Evolutionary conservation across 2,888 invertebrate genomes (phyloP).

Genomic region (Notodonta ziczac): DNA sequence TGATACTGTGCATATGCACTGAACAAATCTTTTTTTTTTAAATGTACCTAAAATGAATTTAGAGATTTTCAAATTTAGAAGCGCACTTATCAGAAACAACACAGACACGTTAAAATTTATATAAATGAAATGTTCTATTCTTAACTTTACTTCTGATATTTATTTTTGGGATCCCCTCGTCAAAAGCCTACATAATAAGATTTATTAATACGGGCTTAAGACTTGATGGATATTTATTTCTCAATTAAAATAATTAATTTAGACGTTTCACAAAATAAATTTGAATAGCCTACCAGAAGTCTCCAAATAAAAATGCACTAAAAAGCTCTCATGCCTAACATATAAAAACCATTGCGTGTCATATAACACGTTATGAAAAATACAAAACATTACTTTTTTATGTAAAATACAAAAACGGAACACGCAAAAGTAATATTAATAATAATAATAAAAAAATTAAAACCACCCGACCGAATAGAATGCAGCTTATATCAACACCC

Average conservation of each 20-base stretch:
- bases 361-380: background rate
- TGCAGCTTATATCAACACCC: conserved; percentile 40
- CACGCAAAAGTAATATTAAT: conserved; percentile 12
- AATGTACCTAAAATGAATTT: no score
- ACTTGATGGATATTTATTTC: no score
- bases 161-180: no score
- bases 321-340: conserved; percentile 1
- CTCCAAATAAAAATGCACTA: background rate
- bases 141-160: background rate
- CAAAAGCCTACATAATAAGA: no score
- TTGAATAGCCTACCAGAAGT: background rate
- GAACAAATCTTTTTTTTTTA: conserved; percentile 13
- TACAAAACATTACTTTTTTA: background rate
- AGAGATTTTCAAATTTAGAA: no score
- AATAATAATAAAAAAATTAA: conserved; percentile 24
- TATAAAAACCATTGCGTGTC: background rate
- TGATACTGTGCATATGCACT: conserved; percentile 21
- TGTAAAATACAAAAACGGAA: background rate
- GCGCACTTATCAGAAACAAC: no score
- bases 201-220: no score
- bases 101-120: no score
- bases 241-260: no score
- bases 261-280: no score
- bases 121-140: no score
- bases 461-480: conserved; percentile 31